Evolutionary conservation across 2,888 invertebrate genomes (phyloP).

Genomic region (Brachyptera putata): DNA sequence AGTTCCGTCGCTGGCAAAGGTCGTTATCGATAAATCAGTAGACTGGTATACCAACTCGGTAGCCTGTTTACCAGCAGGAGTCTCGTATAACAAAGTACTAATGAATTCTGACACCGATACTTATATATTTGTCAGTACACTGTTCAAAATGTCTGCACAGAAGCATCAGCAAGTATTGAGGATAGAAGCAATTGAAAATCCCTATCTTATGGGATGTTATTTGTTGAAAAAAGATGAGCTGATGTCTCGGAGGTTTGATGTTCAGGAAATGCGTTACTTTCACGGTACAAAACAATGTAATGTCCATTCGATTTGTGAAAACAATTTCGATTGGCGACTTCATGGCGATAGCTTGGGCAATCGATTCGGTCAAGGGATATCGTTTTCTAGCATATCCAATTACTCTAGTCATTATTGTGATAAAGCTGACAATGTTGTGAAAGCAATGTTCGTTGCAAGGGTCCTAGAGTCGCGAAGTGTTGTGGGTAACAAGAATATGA

Average conservation of each 20-base stretch:
- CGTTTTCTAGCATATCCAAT: background rate
- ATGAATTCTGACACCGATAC: too few relatives aligned
- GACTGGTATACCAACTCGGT: too few relatives aligned
- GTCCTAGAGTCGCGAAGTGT: slow-evolving; percentile 35
- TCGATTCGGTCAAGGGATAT: slow-evolving; percentile 3
- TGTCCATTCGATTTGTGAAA: background rate
- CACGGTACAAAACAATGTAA: slow-evolving; percentile 3
- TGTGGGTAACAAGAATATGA: slow-evolving; percentile 34
- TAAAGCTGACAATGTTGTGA: slow-evolving; percentile 16
- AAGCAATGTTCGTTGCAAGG: slow-evolving; percentile 38
- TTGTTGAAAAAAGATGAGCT: background rate
- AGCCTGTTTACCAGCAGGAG: too few relatives aligned
- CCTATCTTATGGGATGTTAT: background rate
- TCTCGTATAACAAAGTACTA: too few relatives aligned
- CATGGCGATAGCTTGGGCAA: background rate
- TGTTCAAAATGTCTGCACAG: background rate
- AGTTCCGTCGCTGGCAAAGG: too few relatives aligned
- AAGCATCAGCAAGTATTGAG: background rate
- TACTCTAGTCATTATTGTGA: slow-evolving; percentile 15
- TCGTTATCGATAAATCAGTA: too few relatives aligned
- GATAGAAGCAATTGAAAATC: slow-evolving; percentile 3
- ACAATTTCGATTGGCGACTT: slow-evolving; percentile 2
- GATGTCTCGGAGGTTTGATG: background rate
- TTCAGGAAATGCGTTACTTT: background rate
- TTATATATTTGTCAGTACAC: too few relatives aligned